A percentile compares a stretch with the other conserved stretches of the same genome.
These are phyloP conservation scores for Nothobranchius kuhntae DNA, from an alignment of 2,113 vertebrate genomes.

Conservation along the genomic window DNA sequence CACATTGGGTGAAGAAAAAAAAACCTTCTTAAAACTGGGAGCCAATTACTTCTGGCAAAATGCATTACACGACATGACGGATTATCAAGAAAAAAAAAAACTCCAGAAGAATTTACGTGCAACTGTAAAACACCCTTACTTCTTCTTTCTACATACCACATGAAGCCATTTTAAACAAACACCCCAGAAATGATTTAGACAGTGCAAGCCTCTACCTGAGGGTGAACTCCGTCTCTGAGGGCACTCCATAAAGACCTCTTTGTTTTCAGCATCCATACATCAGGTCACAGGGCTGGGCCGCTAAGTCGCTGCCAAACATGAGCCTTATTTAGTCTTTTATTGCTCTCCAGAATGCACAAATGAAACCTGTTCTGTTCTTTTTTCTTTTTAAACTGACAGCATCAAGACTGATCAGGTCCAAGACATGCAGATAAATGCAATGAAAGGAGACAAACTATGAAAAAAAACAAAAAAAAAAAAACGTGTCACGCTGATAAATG, in stretches of 20 bases:
- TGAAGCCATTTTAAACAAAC: constrained; percentile 66
- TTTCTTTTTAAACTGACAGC: constrained; percentile 54
- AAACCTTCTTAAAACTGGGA: constrained; percentile 27
- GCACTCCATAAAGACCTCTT: constrained; percentile 65
- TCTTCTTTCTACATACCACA: constrained; percentile 48
- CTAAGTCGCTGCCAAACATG: constrained; percentile 81
- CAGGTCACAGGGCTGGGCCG: constrained; percentile 69
- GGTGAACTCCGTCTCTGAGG: constrained; percentile 66
- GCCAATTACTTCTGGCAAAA: constrained; percentile 47
- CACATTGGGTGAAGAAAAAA: constrained; percentile 56
- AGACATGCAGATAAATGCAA: constrained; percentile 30
- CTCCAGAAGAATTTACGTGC: constrained; percentile 47
- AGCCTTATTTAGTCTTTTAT: constrained; percentile 70
- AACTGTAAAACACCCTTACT: constrained; percentile 51
- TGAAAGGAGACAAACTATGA: constrained; percentile 20
- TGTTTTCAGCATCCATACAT: constrained; percentile 71
- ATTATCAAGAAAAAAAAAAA: constrained; percentile 56
- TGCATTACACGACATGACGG: constrained; percentile 50
- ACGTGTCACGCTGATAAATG: constrained; percentile 41
- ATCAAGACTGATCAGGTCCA: constrained; percentile 22
- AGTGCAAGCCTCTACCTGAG: constrained; percentile 64
- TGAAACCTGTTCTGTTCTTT: constrained; percentile 69
- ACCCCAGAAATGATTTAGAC: constrained; percentile 63
- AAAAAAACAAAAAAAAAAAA: constrained; percentile 23
- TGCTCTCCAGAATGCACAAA: constrained; percentile 71